phyloP scores from a whole-genome alignment of 1,140 invertebrate genomes.

The Bombus superbus region DNA sequence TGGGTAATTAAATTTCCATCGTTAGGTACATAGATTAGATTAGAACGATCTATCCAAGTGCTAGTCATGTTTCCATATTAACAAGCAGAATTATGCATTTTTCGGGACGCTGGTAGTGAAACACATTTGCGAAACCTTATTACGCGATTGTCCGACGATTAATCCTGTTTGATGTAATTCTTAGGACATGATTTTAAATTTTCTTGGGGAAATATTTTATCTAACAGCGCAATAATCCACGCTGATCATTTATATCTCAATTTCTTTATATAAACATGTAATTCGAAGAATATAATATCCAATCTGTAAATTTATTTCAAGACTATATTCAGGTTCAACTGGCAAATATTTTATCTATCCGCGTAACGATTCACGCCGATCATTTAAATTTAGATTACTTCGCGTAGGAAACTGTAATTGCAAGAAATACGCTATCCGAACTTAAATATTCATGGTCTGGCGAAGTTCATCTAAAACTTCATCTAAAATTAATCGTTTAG shows the following conservation, averaged over 20 bases:
- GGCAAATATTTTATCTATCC: not conserved
- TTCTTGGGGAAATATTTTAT: too few species aligned
- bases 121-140: too few species aligned
- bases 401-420: not conserved
- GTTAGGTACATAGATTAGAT: too few species aligned
- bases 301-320: not conserved
- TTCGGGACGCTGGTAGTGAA: too few species aligned
- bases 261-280: not conserved
- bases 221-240: not conserved
- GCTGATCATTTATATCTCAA: not conserved
- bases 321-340: too few species aligned
- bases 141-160: too few species aligned
- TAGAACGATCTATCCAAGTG: too few species aligned
- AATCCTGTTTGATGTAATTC: too few species aligned
- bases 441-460: too few species aligned
- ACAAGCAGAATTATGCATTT: too few species aligned
- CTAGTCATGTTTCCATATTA: too few species aligned
- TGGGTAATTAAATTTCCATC: not conserved
- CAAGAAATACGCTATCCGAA: not conserved
- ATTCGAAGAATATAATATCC: not conserved
- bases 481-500: not conserved
- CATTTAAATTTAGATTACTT: not conserved
- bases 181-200: too few species aligned
- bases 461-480: not conserved
- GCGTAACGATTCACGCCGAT: not conserved